These are phyloP conservation scores for Calyptomena viridis DNA, from an alignment of 2,113 vertebrate genomes.

Conservation along the genomic window DNA sequence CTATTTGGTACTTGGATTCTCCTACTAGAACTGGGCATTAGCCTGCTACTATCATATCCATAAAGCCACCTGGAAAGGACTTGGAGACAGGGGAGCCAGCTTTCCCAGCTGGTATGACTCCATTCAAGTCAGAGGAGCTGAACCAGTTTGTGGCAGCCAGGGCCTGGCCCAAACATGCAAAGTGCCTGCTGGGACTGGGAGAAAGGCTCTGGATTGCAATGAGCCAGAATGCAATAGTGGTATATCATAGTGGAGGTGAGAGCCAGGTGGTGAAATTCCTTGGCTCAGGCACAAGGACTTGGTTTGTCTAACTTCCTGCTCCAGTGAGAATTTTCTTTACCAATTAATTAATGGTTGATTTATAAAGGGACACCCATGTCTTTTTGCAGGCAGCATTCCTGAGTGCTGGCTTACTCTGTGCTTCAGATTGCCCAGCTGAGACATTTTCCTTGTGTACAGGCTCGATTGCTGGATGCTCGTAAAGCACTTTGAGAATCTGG, in stretches of 20 bases:
- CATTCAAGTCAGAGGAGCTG: neutral
- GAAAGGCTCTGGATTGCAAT: neutral
- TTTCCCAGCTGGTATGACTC: constrained; percentile 1
- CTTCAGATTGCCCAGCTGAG: neutral
- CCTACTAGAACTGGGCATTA: neutral
- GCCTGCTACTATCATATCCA: neutral
- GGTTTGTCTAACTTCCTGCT: neutral
- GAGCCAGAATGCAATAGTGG: neutral
- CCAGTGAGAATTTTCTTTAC: constrained; percentile 16
- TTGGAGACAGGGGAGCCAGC: neutral
- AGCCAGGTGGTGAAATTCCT: constrained; percentile 37
- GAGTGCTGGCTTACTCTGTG: neutral
- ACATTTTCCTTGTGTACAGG: neutral
- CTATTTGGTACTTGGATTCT: neutral
- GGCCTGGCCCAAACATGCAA: constrained; percentile 6
- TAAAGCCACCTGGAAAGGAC: neutral
- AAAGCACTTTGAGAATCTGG: constrained; percentile 26
- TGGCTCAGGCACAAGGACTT: neutral
- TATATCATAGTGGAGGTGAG: neutral
- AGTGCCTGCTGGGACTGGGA: neutral
- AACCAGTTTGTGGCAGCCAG: constrained; percentile 28
- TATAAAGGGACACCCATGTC: neutral
- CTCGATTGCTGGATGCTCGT: neutral
- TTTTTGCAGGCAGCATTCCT: neutral
- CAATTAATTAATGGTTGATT: neutral